Percentiles rank a stretch among this genome's conserved stretches.
These are phyloP conservation scores for Subacronicta megacephala DNA, from an alignment of 2,888 invertebrate species.

Conservation along the genomic window DNA sequence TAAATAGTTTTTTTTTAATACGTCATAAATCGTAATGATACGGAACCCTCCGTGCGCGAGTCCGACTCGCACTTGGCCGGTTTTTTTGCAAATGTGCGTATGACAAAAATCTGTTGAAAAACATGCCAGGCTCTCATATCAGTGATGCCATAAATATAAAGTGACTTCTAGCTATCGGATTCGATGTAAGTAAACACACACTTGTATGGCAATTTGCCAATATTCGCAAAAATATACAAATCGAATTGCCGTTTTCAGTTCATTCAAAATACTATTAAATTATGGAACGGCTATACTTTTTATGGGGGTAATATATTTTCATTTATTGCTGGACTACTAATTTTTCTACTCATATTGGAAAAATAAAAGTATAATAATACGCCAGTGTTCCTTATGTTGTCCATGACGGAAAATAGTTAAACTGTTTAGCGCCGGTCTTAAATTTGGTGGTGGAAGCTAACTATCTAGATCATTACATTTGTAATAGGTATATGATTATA, in stretches of 20 bases:
- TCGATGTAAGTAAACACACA: not conserved
- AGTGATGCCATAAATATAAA: constrained; percentile 22
- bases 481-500: too few species aligned
- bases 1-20: too few species aligned
- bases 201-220: constrained; percentile 30
- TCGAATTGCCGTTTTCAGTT: constrained; percentile 14
- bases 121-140: not conserved
- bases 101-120: constrained; percentile 1
- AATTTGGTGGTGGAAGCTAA: too few species aligned
- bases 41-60: too few species aligned
- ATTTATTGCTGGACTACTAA: not conserved
- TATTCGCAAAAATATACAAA: constrained; percentile 8
- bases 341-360: not conserved
- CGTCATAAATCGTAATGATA: too few species aligned
- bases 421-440: too few species aligned
- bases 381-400: too few species aligned
- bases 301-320: constrained; percentile 10
- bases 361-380: too few species aligned
- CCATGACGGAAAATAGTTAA: too few species aligned
- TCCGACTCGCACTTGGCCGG: too few species aligned
- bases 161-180: constrained; percentile 12
- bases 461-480: too few species aligned
- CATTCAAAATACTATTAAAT: constrained; percentile 26
- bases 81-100: not conserved
- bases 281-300: constrained; percentile 12